A percentile compares a stretch with the other conserved stretches of the same genome.
phyloP scores from a whole-genome alignment of 2,797 vertebrate species.

The Rhadinocentrus ornatus region DNA sequence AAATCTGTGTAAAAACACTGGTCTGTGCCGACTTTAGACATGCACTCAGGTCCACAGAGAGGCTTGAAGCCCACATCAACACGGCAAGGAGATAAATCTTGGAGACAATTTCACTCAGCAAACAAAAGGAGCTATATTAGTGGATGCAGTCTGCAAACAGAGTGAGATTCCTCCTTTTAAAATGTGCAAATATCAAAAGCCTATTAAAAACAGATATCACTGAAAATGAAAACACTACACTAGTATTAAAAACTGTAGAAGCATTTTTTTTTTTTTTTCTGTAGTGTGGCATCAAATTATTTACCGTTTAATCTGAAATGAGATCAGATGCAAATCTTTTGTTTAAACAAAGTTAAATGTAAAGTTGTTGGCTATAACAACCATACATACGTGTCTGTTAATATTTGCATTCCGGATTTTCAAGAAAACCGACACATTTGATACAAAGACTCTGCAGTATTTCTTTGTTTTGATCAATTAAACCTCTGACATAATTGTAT shows the following conservation, averaged over 20 bases:
- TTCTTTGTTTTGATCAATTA: constrained; percentile 12
- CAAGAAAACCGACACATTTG: background rate
- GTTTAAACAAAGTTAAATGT: background rate
- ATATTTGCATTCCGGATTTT: background rate
- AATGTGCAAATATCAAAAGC: constrained; percentile 4
- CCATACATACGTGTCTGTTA: too few relatives aligned
- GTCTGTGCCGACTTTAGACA: constrained; percentile 14
- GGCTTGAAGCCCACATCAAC: constrained; percentile 14
- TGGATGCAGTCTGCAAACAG: constrained; percentile 6
- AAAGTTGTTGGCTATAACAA: background rate
- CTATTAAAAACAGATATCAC: background rate
- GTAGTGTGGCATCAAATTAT: background rate
- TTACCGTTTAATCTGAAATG: background rate
- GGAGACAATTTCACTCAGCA: constrained; percentile 28
- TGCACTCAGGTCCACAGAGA: constrained; percentile 10
- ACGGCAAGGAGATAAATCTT: constrained; percentile 16
- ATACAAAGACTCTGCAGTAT: background rate
- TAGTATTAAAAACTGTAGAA: background rate
- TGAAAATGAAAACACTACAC: background rate
- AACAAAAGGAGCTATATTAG: constrained; percentile 18
- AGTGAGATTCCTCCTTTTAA: background rate
- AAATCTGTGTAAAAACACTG: constrained; percentile 5
- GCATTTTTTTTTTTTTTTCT: background rate
- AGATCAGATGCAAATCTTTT: background rate
- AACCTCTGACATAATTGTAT: constrained; percentile 13